These are phyloP conservation scores for Candoia aspera DNA, from an alignment of 2,113 vertebrate genomes.

Conservation along the genomic window DNA sequence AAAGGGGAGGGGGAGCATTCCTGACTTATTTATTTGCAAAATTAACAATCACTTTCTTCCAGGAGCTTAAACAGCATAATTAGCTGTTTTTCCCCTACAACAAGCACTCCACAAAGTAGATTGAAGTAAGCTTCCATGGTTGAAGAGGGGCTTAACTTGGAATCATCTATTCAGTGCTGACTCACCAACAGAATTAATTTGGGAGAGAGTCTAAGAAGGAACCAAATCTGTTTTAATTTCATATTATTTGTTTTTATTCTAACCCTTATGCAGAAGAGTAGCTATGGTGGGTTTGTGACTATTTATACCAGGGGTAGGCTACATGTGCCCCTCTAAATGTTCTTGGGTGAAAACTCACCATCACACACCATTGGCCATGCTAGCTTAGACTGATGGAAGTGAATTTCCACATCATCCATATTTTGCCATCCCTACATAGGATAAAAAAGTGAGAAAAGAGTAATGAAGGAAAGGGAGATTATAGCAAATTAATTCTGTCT, in stretches of 20 bases:
- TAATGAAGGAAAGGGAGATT: not conserved
- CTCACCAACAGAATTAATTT: constrained; percentile 7
- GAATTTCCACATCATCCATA: not conserved
- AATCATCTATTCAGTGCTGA: not conserved
- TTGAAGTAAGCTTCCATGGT: not conserved
- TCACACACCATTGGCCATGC: not conserved
- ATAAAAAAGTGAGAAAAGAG: not conserved
- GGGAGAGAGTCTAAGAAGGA: not conserved
- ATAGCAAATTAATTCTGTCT: not conserved
- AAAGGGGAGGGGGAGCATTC: not conserved
- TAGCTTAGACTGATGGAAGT: not conserved
- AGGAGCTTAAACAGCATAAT: not conserved
- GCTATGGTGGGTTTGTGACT: not conserved
- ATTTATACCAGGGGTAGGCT: not conserved
- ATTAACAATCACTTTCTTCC: not conserved
- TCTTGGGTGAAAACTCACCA: not conserved
- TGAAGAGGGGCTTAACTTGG: not conserved
- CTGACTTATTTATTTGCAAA: not conserved
- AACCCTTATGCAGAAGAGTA: not conserved
- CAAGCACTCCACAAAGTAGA: not conserved
- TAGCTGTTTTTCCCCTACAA: not conserved
- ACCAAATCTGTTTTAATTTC: not conserved
- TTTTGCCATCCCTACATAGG: not conserved
- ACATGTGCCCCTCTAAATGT: not conserved
- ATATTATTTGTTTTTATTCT: not conserved